Evolutionary conservation across 2,113 vertebrate genomes (phyloP).

Genomic region (Notechis scutatus): DNA sequence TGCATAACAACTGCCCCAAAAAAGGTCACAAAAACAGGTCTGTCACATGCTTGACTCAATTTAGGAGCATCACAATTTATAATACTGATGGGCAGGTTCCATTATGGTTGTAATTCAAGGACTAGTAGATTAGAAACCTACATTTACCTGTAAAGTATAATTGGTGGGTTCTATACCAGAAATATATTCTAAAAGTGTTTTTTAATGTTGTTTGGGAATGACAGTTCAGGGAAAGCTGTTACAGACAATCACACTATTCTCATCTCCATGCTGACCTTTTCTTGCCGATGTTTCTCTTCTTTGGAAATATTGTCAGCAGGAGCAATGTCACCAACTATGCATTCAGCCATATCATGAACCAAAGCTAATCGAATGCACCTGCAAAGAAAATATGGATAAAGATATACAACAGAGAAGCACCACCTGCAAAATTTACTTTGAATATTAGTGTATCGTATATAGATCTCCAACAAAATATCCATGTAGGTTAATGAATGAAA

Average conservation of each 20-base stretch:
- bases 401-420: constrained; percentile 17
- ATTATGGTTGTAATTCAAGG: neutral
- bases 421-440: neutral
- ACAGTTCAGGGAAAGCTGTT: neutral
- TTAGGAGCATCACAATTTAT: neutral
- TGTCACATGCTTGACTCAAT: neutral
- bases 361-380: constrained; percentile 92
- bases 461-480: neutral
- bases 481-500: neutral
- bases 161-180: neutral
- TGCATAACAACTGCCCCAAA: neutral
- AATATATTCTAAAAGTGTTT: neutral
- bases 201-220: neutral
- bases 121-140: neutral
- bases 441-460: neutral
- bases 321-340: constrained; percentile 96
- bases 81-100: neutral
- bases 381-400: constrained; percentile 44
- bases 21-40: neutral
- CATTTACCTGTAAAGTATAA: neutral
- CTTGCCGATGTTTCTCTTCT: constrained; percentile 89
- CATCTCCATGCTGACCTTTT: constrained; percentile 75
- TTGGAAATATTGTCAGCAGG: constrained; percentile 95
- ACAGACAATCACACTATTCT: neutral
- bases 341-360: constrained; percentile 97